phyloP scores from a whole-genome alignment of 2,888 invertebrate species.

The Noctuana brunneofusca region DNA sequence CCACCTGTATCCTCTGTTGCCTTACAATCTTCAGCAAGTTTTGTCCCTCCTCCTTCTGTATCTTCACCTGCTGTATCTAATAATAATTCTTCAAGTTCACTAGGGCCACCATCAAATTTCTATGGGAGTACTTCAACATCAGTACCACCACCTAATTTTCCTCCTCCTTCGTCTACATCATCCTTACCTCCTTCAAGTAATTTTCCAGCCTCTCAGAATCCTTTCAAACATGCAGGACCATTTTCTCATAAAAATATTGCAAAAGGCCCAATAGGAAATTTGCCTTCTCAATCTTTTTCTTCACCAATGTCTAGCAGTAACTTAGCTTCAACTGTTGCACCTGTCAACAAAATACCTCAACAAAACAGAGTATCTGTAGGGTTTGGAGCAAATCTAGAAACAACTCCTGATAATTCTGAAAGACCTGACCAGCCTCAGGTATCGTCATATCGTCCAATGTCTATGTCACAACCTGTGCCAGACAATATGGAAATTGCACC shows the following conservation, averaged over 20 bases:
- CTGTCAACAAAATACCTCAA: constrained; percentile 61
- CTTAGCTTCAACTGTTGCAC: constrained; percentile 61
- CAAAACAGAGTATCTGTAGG: constrained; percentile 62
- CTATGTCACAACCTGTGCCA: constrained; percentile 61
- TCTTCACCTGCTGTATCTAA: constrained; percentile 48
- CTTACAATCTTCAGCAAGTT: constrained; percentile 40
- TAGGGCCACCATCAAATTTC: constrained; percentile 2
- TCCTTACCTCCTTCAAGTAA: constrained; percentile 49
- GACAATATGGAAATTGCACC: constrained; percentile 85
- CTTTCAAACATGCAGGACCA: constrained; percentile 72
- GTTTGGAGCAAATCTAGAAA: constrained; percentile 85
- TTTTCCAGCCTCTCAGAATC: constrained; percentile 62
- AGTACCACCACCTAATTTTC: constrained; percentile 32
- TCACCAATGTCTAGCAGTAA: constrained; percentile 56
- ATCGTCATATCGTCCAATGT: constrained; percentile 51
- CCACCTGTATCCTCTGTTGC: constrained; percentile 39
- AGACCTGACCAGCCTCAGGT: constrained; percentile 80
- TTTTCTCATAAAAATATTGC: constrained; percentile 74
- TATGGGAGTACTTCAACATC: constrained; percentile 8
- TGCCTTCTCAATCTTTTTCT: constrained; percentile 53
- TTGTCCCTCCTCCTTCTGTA: constrained; percentile 36
- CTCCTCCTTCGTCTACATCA: constrained; percentile 37
- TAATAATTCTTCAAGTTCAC: constrained; percentile 49
- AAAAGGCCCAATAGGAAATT: constrained; percentile 45
- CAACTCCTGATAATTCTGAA: constrained; percentile 87